Base-by-base conservation (phyloP, 1,140 invertebrate species). In the Trachelipus rathkii region DNA sequence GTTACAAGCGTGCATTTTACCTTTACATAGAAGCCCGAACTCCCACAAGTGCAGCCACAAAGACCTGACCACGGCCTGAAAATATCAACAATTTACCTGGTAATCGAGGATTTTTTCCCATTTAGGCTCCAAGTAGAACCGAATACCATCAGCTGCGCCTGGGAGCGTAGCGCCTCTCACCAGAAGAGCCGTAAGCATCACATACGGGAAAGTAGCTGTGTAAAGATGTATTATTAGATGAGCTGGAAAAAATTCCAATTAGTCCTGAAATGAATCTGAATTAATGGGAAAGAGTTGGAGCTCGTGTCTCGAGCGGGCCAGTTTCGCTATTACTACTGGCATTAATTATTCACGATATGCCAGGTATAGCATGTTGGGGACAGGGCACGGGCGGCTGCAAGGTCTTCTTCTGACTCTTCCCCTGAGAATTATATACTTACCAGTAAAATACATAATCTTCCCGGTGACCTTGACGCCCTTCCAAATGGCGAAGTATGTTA, bases 381-480 rank as follows among this genome's bases (percentile, higher is more conserved):
- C 24, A 70, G 68, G 23, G 68, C 68, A 21, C 68, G 68, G 19
- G 68, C 68, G 11, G 68, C 68, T 23, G n/a, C 2, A 70, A 4
- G 19, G 2, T 21, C 5, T 6, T 70, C 68, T 11, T 33, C 23
- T 11, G 24, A n/a, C 68, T 70, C 68, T 11, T 11, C 11, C 68
- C 68, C 44, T 71, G n/a, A n/a, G 19, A 33, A 45, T 10, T 24
- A 46, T n/a, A 43, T 44, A 77, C 80, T 23, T 79, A 81, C 80
- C 80, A 67, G 80, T 81, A 68, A 81, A 81, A 71, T 81, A 81
- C 80, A 81, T 81, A 94, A 93, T 93, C 88, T 97, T 98, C 82
- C 95, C 95, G 6, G 95, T 97, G 94, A 95, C 97, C 84, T 95
- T 92, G 11, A 98, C 95, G 44, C 95, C 95, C 86, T 98, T 97